Evolutionary conservation across 2,888 invertebrate genomes (phyloP).

Genomic region (Dioctria linearis): DNA sequence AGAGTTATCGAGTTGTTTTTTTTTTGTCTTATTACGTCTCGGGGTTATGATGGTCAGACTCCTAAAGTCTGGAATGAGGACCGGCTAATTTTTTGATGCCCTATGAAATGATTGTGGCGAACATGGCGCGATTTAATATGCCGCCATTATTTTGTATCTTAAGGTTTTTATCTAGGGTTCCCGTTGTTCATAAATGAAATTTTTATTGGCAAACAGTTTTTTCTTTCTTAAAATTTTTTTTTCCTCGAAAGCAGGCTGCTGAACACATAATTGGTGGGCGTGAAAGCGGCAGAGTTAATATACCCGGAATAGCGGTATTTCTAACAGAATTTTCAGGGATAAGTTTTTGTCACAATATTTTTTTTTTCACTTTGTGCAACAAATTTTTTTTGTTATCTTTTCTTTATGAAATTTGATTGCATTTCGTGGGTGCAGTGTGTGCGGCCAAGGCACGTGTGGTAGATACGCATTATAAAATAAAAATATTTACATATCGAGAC

Average conservation of each 20-base stretch:
- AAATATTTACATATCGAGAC: background rate
- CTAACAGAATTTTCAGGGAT: background rate
- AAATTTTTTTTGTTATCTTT: conserved; percentile 8
- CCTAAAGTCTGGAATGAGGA: conserved; percentile 8
- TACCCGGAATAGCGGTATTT: conserved; percentile 6
- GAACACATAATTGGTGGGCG: conserved; percentile 48
- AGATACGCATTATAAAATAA: background rate
- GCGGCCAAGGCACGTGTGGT: conserved; percentile 5
- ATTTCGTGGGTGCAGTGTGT: too few species aligned
- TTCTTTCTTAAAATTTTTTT: background rate
- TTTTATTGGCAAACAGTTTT: conserved; percentile 38
- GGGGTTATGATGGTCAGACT: conserved; percentile 28
- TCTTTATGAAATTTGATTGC: background rate
- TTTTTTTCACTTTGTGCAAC: background rate
- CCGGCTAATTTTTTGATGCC: conserved; percentile 22
- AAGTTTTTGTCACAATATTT: conserved; percentile 43
- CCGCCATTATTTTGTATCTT: background rate
- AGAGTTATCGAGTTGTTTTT: conserved; percentile 49
- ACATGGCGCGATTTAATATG: background rate
- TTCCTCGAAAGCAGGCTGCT: conserved; percentile 1
- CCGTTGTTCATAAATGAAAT: conserved; percentile 2
- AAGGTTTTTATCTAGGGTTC: conserved; percentile 20
- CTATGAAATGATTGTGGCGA: background rate
- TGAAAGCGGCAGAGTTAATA: conserved; percentile 30
- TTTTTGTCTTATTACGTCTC: conserved; percentile 18